Conservation (phyloP, 2,797 vertebrate genomes). For the Mus caroli region DNA sequence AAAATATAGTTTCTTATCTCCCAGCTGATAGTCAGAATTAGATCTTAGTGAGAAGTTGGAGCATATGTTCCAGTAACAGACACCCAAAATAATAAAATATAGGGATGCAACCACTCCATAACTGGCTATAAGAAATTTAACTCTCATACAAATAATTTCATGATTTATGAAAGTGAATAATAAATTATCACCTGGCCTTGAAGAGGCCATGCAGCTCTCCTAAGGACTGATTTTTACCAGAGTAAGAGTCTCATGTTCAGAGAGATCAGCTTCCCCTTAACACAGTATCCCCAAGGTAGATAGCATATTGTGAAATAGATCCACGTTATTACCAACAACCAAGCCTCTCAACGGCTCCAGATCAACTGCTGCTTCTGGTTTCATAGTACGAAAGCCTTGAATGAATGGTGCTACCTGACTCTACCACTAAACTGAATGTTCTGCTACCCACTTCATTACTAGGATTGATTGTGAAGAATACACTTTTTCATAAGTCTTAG, state of each 20-base stretch:
- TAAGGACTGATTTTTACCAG: neutral
- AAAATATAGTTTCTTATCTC: neutral
- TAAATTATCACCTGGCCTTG: neutral
- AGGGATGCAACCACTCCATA: neutral
- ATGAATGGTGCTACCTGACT: neutral
- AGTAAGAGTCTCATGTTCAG: neutral
- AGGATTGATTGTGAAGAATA: neutral
- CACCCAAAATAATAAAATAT: neutral
- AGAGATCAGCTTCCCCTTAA: neutral
- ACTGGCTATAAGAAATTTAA: neutral
- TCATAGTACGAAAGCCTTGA: neutral
- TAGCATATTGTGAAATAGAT: neutral
- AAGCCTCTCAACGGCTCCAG: slow-evolving; percentile 23
- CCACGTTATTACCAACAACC: neutral
- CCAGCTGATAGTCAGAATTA: neutral
- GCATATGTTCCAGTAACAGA: slow-evolving; percentile 37
- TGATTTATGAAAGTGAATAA: neutral
- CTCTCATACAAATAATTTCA: slow-evolving; percentile 6
- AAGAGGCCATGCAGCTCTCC: neutral
- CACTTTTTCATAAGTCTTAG: slow-evolving; percentile 19
- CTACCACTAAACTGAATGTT: neutral
- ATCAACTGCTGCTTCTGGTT: neutral
- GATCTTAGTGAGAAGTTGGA: neutral
- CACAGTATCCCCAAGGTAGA: neutral
- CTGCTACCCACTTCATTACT: neutral